Evolutionary conservation across 1,140 invertebrate species (phyloP), one percentile per base, ranked within the genome.

Genomic region (Maconellicoccus hirsutus): DNA sequence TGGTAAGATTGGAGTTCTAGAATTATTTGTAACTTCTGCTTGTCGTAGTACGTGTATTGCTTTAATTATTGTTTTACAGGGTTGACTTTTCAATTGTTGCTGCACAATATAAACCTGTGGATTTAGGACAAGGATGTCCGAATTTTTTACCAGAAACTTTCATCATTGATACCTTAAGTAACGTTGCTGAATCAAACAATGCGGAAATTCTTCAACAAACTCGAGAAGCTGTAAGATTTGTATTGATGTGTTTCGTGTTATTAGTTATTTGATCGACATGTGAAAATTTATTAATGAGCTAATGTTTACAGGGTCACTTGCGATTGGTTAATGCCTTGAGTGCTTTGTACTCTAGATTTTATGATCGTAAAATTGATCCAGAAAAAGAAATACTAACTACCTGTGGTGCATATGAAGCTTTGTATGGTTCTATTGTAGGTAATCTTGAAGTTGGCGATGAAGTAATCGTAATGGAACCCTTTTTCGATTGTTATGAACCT

Each of bases 381-480:
- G 81, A 87, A 61, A 90, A 83, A 73, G 93, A 98, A 81, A 83
- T 98, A 66, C 77, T 98, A 12, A 86, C 98, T 0, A 94, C 93
- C 0, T 81, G 83, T 71, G 96, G 97, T 59, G 96, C 96, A 10
- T 98, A 98, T 79, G 92, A 96, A 80, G 90, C 89, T 21, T 79
- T 95, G 0, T 95, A 87, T 79, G 88, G 86, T 73, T 81, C 90
- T 22, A 88, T 98, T 72, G 80, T 89, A 81, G 94, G 94, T 23
- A 86, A 93, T 77, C 86, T 95, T 6, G 88, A 89, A 75, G 84
- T 83, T 66, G 92, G 91, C 1, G 89, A 91, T 82, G 94, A 98
- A 80, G 94, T 95, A 73, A 96, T 98, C 73, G 93, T 99, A 33
- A 95, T 99, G 73, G 96, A 99, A 79, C 97, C 97, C 7, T 98